A percentile compares a stretch with the other conserved stretches of the same genome.
Conservation (phyloP, 2,797 vertebrate genomes). For the Melanotaenia parkinsoni region DNA sequence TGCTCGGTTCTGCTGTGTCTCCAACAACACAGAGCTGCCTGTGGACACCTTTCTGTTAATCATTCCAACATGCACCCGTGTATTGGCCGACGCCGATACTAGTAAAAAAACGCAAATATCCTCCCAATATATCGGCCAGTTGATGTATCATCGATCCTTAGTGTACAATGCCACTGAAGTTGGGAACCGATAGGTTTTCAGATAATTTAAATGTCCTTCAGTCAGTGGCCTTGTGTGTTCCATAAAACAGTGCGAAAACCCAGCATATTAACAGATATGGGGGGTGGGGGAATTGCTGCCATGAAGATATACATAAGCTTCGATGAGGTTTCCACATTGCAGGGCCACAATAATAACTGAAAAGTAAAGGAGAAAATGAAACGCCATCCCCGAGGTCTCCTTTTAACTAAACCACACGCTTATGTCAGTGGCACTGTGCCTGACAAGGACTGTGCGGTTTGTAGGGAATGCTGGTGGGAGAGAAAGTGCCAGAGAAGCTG, state of each 20-base stretch:
- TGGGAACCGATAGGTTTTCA: slow-evolving; percentile 64
- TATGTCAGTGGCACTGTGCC: slow-evolving; percentile 75
- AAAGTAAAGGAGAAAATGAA: slow-evolving; percentile 68
- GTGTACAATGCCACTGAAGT: slow-evolving; percentile 45
- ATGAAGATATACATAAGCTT: slow-evolving; percentile 57
- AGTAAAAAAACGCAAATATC: too few species aligned
- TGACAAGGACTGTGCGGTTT: slow-evolving; percentile 71
- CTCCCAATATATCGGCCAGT: neutral
- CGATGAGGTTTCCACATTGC: slow-evolving; percentile 75
- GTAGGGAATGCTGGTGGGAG: slow-evolving; percentile 61
- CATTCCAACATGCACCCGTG: too few species aligned
- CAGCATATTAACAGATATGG: slow-evolving; percentile 64
- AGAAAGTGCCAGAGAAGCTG: slow-evolving; percentile 51
- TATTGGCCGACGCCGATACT: too few species aligned
- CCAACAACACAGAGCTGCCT: too few species aligned
- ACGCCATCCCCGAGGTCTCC: slow-evolving; percentile 68
- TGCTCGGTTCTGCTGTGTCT: too few species aligned
- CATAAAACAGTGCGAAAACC: slow-evolving; percentile 60
- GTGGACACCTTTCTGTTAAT: too few species aligned
- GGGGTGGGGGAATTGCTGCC: slow-evolving; percentile 52
- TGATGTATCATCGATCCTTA: neutral
- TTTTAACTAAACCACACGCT: slow-evolving; percentile 75
- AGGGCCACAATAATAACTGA: slow-evolving; percentile 76
- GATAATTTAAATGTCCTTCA: slow-evolving; percentile 68
- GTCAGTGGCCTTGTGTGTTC: slow-evolving; percentile 46